Percentiles rank a stretch among this genome's conserved stretches.
These are phyloP conservation scores for Metopolophium dirhodum DNA, from an alignment of 1,140 invertebrate genomes.

Conservation along the genomic window DNA sequence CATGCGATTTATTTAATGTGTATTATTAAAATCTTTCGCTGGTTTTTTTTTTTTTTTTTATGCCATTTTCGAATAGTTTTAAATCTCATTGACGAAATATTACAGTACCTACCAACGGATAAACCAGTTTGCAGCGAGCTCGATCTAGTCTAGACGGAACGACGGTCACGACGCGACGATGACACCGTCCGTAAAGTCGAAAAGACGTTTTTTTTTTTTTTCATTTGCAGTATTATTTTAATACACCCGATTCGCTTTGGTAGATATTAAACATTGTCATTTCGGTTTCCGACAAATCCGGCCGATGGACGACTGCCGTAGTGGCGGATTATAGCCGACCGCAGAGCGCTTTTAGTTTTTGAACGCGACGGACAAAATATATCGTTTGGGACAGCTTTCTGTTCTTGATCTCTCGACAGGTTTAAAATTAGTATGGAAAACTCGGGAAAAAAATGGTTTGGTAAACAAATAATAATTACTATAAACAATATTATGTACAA, in stretches of 20 bases:
- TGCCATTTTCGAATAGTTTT: constrained; percentile 5
- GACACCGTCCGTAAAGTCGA: background rate
- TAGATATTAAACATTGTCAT: too few relatives aligned
- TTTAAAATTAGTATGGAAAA: background rate
- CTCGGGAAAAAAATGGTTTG: background rate
- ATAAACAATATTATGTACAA: background rate
- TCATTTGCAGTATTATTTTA: background rate
- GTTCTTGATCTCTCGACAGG: background rate
- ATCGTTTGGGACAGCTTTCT: background rate
- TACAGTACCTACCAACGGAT: background rate
- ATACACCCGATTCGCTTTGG: background rate
- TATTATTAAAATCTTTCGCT: background rate
- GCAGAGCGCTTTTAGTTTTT: background rate
- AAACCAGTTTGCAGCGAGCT: constrained; percentile 18
- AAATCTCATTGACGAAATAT: constrained; percentile 13
- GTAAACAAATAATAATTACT: background rate
- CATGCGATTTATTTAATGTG: background rate
- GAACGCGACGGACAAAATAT: background rate
- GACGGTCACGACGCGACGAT: background rate
- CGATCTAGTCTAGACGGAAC: background rate
- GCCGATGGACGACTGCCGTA: background rate
- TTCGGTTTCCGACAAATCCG: background rate
- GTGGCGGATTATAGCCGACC: background rate
- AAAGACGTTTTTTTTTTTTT: background rate
- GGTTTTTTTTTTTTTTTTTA: background rate